Percentiles rank a stretch among this genome's conserved stretches.
phyloP scores from a whole-genome alignment of 2,113 vertebrate species.

The Anolis carolinensis region DNA sequence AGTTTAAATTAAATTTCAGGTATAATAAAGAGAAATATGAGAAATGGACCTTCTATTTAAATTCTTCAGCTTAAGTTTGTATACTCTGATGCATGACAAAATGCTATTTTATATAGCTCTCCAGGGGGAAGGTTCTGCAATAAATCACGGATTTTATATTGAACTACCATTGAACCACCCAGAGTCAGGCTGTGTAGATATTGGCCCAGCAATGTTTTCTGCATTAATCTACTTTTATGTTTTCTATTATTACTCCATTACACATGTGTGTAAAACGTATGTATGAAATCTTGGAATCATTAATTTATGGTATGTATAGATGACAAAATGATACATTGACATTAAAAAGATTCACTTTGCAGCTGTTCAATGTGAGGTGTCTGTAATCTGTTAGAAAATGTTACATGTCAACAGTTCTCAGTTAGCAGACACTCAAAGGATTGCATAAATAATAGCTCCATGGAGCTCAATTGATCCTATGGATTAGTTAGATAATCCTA shows the following conservation, averaged over 20 bases:
- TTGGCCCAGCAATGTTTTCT: neutral
- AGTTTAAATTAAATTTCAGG: neutral
- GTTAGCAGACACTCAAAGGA: neutral
- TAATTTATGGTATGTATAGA: neutral
- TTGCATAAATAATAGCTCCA: neutral
- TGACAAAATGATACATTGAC: neutral
- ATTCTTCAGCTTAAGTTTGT: neutral
- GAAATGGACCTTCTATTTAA: neutral
- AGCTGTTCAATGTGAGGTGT: neutral
- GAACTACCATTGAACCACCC: neutral
- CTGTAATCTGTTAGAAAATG: neutral
- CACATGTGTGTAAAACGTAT: neutral
- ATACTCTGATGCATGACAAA: slow-evolving; percentile 18
- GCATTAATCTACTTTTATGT: neutral
- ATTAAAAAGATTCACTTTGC: neutral
- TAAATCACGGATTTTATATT: slow-evolving; percentile 16
- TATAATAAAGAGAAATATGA: neutral
- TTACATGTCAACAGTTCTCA: neutral
- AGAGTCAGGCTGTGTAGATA: neutral
- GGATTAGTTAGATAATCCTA: neutral
- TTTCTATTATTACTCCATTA: neutral
- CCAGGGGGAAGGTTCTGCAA: neutral
- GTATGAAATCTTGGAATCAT: neutral
- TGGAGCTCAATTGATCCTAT: neutral
- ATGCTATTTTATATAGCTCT: slow-evolving; percentile 6